These are phyloP conservation scores for Schizothorax lantsangensis DNA, from an alignment of 2,797 vertebrate species.

Conservation along the genomic window DNA sequence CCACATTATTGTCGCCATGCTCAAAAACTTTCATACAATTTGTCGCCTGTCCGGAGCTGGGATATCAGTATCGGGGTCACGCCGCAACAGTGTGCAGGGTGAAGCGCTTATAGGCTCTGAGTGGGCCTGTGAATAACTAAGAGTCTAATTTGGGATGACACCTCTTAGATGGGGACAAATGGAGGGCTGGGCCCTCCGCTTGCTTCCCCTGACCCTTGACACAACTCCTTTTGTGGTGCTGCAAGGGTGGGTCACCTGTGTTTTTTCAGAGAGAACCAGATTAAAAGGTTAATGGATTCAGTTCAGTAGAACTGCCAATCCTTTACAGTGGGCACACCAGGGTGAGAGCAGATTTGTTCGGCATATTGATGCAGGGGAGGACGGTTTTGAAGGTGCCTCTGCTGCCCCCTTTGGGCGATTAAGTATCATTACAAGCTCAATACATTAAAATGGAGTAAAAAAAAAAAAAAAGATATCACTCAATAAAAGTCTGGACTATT, in stretches of 20 bases:
- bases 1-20: constrained; percentile 70
- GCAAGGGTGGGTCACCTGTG: constrained; percentile 64
- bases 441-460: neutral
- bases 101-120: constrained; percentile 62
- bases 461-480: neutral
- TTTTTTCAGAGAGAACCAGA: constrained; percentile 70
- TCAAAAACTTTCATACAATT: constrained; percentile 68
- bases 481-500: neutral
- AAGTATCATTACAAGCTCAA: neutral
- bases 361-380: constrained; percentile 69
- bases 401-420: constrained; percentile 75
- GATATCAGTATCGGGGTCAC: constrained; percentile 38
- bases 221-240: constrained; percentile 70
- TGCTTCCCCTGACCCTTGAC: constrained; percentile 52
- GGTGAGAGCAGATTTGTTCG: constrained; percentile 45
- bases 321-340: constrained; percentile 69
- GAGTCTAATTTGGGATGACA: constrained; percentile 79
- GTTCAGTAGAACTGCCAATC: constrained; percentile 65
- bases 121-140: constrained; percentile 79
- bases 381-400: constrained; percentile 61
- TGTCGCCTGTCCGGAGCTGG: constrained; percentile 74
- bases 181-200: constrained; percentile 57
- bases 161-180: constrained; percentile 77
- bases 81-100: constrained; percentile 58
- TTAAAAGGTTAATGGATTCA: constrained; percentile 84